phyloP scores from a whole-genome alignment of 2,797 vertebrate species.

The Mustela erminea region DNA sequence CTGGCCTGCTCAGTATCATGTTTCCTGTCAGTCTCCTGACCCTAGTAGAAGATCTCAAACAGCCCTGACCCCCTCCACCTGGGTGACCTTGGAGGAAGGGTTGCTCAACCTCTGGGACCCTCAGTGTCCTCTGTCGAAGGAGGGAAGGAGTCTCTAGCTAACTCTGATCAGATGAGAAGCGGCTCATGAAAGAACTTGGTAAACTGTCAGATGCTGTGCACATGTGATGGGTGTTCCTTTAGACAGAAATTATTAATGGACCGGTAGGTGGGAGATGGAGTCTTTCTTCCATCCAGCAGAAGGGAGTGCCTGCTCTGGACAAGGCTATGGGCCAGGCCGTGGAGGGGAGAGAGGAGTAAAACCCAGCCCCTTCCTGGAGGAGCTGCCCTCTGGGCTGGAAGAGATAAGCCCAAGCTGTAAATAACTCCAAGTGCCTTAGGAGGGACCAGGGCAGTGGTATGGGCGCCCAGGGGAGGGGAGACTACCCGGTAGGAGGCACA shows the following conservation, averaged over 20 bases:
- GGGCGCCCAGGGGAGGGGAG: not conserved
- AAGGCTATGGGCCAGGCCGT: not conserved
- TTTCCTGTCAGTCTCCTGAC: not conserved
- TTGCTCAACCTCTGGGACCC: not conserved
- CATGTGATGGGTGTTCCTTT: not conserved
- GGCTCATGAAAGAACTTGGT: not conserved
- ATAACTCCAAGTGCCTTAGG: constrained; percentile 69
- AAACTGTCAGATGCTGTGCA: not conserved
- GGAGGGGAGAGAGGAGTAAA: not conserved
- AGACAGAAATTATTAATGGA: not conserved
- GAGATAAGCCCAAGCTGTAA: constrained; percentile 76
- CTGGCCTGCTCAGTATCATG: fast-evolving
- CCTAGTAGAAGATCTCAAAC: not conserved
- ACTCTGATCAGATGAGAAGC: not conserved
- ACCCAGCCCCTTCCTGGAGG: constrained; percentile 66
- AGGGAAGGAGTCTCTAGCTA: not conserved
- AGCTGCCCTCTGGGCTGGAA: constrained; percentile 58
- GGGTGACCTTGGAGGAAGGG: not conserved
- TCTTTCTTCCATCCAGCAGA: not conserved
- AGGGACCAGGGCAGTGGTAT: not conserved
- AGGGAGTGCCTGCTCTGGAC: not conserved
- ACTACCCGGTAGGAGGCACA: not conserved
- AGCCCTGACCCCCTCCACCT: not conserved
- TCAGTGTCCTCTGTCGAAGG: not conserved
- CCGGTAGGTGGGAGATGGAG: not conserved